A percentile compares a stretch with the other conserved stretches of the same genome.
Evolutionary conservation across 1,140 invertebrate species (phyloP).

Genomic region (Drosophila virilis): DNA sequence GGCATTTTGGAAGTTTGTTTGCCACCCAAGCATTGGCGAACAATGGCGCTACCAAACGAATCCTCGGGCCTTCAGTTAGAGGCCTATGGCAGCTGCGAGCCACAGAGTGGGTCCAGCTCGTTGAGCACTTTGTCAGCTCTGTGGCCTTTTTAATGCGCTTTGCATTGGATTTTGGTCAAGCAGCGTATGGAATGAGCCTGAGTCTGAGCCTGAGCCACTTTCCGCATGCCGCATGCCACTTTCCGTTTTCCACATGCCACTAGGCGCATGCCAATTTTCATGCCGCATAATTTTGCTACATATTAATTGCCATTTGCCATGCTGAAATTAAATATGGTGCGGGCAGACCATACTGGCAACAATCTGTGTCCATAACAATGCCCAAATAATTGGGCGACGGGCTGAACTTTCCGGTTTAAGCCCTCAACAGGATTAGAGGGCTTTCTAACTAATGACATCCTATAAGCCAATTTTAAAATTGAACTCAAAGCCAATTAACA

Average conservation of each 20-base stretch:
- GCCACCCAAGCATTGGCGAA: conserved; percentile 3
- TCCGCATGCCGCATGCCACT: conserved; percentile 19
- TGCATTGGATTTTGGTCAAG: background rate
- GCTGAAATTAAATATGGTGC: conserved; percentile 20
- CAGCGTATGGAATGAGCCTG: background rate
- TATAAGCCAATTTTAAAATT: conserved; percentile 8
- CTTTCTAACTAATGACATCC: background rate
- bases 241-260: conserved; percentile 2
- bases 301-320: conserved; percentile 46
- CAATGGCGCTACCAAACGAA: conserved; percentile 19
- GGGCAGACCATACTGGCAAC: background rate
- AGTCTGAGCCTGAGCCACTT: background rate
- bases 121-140: conserved; percentile 17
- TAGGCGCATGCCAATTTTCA: conserved; percentile 40
- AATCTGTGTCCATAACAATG: conserved; percentile 9
- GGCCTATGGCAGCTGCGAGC: conserved; percentile 17
- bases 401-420: background rate
- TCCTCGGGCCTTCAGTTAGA: conserved; percentile 1
- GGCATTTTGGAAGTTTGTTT: conserved; percentile 32
- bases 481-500: background rate
- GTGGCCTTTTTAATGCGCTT: conserved; percentile 36
- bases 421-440: background rate
- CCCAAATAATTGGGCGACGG: conserved; percentile 22
- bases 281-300: conserved; percentile 39
- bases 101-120: background rate